Base-by-base conservation (phyloP, 2,888 invertebrate species). In the Nephrotoma flavescens region DNA sequence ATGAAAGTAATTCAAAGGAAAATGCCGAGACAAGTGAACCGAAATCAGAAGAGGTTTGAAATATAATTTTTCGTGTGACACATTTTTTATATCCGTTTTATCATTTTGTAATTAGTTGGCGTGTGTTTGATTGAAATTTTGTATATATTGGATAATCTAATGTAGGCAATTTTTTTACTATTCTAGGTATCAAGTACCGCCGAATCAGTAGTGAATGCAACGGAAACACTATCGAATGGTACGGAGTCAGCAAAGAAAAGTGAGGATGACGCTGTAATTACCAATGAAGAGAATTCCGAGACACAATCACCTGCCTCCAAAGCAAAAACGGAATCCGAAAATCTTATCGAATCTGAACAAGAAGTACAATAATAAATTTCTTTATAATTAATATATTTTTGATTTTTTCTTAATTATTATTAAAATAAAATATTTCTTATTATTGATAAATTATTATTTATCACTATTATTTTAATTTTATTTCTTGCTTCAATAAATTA, bases 1-100 rank as follows among this genome's bases (percentile, higher is more conserved):
- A 88, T 87, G 88, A 88, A 87, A 85, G 84, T 11, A 89, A 88
- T 83, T 86, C 86, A 71, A 47, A 86, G 57, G 88, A 87, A 83
- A 87, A 86, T 12, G 15, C 4, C 15, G 52, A 52, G 52, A 52
- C 52, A 15, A 52, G 52, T 71, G 71, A 71, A 31, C 71, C 71
- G 7, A 19, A 71, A 71, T 71, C 31, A 71, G 71, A 71, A 31
- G 71, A 71, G 71, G 71, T 71, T 57, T 57, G 52, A 57, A 15
- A 83, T 83, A n/a, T 41, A 83, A 5, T 41, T 47, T n/a, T 83
- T 41, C 83, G 41, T 83, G 6, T 84, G 84, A 42, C n/a, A n/a
- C n/a, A 15, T 84, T 42, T 42, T 42, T 9, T 9, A 41, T 5
- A 41, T 7, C 11, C 6, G 41, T 83, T 19, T 41, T n/a, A 41